phyloP scores from a whole-genome alignment of 2,888 invertebrate genomes.

The Trissoscelio sp. region DNA sequence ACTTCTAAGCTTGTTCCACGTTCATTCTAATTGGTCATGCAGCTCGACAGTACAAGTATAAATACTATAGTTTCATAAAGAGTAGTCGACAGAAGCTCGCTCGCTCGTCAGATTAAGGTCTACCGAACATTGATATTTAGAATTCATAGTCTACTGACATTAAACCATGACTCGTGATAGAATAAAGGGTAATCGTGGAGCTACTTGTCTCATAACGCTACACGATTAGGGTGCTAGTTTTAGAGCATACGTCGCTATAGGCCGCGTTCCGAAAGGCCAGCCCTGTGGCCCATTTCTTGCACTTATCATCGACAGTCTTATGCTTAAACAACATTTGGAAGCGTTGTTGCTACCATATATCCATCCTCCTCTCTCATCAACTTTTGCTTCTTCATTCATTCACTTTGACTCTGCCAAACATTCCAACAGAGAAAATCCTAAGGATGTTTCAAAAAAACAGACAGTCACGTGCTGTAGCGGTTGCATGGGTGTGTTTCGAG shows the following conservation, averaged over 20 bases:
- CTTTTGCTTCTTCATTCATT: no score
- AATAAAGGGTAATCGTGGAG: conserved; percentile 65
- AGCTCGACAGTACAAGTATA: conserved; percentile 67
- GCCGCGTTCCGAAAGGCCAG: conserved; percentile 73
- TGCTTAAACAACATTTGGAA: not conserved
- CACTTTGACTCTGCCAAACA: conserved; percentile 32
- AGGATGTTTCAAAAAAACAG: conserved; percentile 34
- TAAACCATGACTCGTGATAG: conserved; percentile 66
- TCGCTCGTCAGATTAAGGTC: conserved; percentile 65
- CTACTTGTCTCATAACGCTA: conserved; percentile 71
- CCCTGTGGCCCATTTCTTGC: conserved; percentile 39
- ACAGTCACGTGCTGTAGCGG: conserved; percentile 38
- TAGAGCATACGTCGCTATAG: conserved; percentile 70
- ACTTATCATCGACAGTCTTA: conserved; percentile 30
- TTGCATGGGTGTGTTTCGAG: conserved; percentile 33
- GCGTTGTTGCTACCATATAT: not conserved
- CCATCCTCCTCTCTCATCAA: not conserved
- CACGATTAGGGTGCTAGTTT: conserved; percentile 71
- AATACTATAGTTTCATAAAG: conserved; percentile 67
- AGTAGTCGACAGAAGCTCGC: conserved; percentile 67
- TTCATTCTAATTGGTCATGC: conserved; percentile 68
- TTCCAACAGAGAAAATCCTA: conserved; percentile 42
- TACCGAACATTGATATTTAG: conserved; percentile 66
- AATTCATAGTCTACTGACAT: conserved; percentile 69
- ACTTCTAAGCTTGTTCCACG: conserved; percentile 63